Evolutionary conservation across 92 coral and sea anemone genomes (phyloP), one percentile per base, ranked within the genome.

Genomic region (Galaxea fascicularis): DNA sequence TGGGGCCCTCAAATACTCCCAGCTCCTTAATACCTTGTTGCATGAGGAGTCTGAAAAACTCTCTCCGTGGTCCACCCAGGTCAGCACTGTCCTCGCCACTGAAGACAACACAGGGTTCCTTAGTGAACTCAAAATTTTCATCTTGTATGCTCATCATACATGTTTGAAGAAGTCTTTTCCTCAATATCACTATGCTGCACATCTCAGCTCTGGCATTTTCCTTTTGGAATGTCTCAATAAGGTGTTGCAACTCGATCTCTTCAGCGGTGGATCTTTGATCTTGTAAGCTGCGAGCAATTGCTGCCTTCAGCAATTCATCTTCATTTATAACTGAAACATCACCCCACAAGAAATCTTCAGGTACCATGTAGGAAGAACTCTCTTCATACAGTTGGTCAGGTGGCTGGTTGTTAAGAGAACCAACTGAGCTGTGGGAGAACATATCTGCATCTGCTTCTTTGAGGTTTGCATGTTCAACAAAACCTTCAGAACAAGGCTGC

Each of bases 211-310:
- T 59, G 60, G 31, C 58, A 49, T 20, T 64, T 27, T 79, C 76
- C 74, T 86, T 78, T 77, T 78, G 85, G 59, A 78, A 86, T 28
- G 80, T 76, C 58, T 66, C 78, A 76, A 85, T n/a, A 21, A 74
- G 76, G 65, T 76, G 54, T 28, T 68, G 84, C 63, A 63, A 74
- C 57, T 74, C 76, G 66, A 85, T 77, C 44, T 77, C 80, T 74
- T 85, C 89, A 77, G 76, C 64, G 39, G 51, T 66, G 58, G 47
- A 53, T 30, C 39, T 66, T 53, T 86, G 74, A 41, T 86, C 31
- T 26, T 79, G 87, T 79, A 86, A 68, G 85, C 90, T 86, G 70
- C 90, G 90, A 49, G 90, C 86, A 29, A 69, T 80, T 21, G 90
- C 60, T 79, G 86, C 90, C 76, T 80, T 86, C 75, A 86, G 51